Conservation (phyloP, 92 coral and sea anemone species). For the Porites lobata region DNA sequence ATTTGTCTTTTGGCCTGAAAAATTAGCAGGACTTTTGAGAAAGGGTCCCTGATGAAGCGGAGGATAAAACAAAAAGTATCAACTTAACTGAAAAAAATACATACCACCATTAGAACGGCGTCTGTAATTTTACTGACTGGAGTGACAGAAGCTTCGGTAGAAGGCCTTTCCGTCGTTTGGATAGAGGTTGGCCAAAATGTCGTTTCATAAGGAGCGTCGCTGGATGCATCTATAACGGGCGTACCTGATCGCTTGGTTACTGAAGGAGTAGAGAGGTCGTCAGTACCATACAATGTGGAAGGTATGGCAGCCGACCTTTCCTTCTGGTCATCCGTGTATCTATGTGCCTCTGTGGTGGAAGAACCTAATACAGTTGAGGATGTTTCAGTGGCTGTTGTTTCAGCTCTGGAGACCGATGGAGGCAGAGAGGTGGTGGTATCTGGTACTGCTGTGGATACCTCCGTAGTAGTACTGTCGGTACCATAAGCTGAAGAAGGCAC, state of each 20-base stretch:
- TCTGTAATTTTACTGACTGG: constrained; percentile 1
- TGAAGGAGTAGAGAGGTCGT: not conserved
- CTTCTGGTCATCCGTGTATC: not conserved
- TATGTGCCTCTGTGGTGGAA: not conserved
- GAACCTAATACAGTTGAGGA: not conserved
- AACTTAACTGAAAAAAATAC: not conserved
- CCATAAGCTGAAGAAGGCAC: not conserved
- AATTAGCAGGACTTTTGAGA: too few relatives aligned
- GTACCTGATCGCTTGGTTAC: not conserved
- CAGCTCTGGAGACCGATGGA: not conserved
- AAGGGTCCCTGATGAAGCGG: too few relatives aligned
- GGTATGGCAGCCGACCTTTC: not conserved
- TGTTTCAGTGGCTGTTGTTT: not conserved
- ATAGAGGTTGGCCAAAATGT: not conserved
- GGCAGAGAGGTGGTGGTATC: not conserved
- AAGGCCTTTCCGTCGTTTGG: too few relatives aligned
- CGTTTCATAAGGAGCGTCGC: not conserved
- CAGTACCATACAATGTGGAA: not conserved
- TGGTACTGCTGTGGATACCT: not conserved
- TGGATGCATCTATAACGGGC: not conserved
- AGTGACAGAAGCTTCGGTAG: not conserved
- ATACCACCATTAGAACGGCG: constrained; percentile 68
- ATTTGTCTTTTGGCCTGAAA: too few relatives aligned
- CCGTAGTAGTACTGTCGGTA: not conserved
- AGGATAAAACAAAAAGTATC: not conserved